Percentiles rank a stretch among this genome's conserved stretches.
Conservation (phyloP, 2,113 vertebrate species). For the Garra rufa region DNA sequence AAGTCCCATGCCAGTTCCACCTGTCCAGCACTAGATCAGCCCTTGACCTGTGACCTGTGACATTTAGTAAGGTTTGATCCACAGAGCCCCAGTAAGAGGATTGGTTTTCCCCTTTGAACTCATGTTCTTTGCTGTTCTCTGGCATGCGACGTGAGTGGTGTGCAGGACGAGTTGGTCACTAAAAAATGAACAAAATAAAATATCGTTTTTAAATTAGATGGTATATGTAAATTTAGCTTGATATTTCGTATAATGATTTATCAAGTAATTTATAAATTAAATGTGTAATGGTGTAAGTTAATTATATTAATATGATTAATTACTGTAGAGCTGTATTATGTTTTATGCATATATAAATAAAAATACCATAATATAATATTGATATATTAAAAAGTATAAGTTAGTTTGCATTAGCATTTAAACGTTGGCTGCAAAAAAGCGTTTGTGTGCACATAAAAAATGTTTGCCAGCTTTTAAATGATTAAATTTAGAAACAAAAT, state of each 20-base stretch:
- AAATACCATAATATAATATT: not conserved
- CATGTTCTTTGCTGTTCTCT: slow-evolving; percentile 1
- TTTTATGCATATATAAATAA: not conserved
- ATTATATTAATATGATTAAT: not conserved
- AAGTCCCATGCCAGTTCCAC: slow-evolving; percentile 26
- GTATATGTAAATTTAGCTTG: too few relatives aligned
- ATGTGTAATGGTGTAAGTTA: not conserved
- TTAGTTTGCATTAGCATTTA: too few relatives aligned
- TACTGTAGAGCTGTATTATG: not conserved
- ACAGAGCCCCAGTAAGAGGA: slow-evolving; percentile 1
- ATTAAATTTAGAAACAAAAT: not conserved
- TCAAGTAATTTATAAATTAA: too few relatives aligned
- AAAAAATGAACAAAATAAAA: not conserved
- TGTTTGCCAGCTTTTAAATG: not conserved
- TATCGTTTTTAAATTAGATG: not conserved
- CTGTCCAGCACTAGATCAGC: slow-evolving; percentile 11
- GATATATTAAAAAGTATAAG: not conserved
- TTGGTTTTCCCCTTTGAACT: not conserved
- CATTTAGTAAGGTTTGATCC: slow-evolving; percentile 15
- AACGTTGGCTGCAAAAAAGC: too few relatives aligned
- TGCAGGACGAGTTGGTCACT: not conserved
- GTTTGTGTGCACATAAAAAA: too few relatives aligned
- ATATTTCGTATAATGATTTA: too few relatives aligned
- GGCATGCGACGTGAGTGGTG: slow-evolving; percentile 1
- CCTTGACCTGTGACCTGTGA: slow-evolving; percentile 22